phyloP scores from a whole-genome alignment of 2,113 vertebrate species.

The Pygoscelis antarcticus region DNA sequence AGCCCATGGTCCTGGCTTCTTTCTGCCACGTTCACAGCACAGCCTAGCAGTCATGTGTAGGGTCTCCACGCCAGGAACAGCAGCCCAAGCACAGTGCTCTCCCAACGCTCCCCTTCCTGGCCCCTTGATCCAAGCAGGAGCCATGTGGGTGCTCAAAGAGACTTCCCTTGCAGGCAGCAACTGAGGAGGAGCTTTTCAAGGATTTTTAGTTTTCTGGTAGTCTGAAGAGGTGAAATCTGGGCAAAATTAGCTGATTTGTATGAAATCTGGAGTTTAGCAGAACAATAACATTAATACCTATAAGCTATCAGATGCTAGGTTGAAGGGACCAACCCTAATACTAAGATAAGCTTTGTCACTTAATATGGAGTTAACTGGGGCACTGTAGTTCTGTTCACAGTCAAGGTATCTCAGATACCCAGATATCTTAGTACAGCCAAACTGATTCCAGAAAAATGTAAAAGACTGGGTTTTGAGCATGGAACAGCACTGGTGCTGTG shows the following conservation, averaged over 20 bases:
- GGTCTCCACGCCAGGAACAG: background rate
- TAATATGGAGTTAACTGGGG: background rate
- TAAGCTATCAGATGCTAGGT: background rate
- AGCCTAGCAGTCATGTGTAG: background rate
- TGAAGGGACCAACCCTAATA: background rate
- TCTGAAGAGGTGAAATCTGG: background rate
- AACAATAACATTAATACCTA: background rate
- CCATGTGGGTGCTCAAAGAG: background rate
- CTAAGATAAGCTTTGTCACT: background rate
- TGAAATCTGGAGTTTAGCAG: background rate
- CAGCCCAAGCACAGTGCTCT: background rate
- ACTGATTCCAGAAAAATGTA: background rate
- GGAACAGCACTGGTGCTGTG: background rate
- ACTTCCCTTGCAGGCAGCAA: background rate
- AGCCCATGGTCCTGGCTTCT: background rate
- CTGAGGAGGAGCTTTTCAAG: background rate
- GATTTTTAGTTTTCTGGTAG: background rate
- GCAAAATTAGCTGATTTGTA: background rate
- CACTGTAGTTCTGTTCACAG: background rate
- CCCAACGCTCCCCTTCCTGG: background rate
- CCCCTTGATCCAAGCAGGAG: background rate
- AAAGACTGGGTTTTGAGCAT: background rate
- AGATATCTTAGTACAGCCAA: background rate
- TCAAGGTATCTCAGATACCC: background rate
- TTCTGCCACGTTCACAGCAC: background rate